Percentiles rank a stretch among this genome's conserved stretches.
phyloP scores from a whole-genome alignment of 2,888 invertebrate genomes.

The Melolontha melolontha region DNA sequence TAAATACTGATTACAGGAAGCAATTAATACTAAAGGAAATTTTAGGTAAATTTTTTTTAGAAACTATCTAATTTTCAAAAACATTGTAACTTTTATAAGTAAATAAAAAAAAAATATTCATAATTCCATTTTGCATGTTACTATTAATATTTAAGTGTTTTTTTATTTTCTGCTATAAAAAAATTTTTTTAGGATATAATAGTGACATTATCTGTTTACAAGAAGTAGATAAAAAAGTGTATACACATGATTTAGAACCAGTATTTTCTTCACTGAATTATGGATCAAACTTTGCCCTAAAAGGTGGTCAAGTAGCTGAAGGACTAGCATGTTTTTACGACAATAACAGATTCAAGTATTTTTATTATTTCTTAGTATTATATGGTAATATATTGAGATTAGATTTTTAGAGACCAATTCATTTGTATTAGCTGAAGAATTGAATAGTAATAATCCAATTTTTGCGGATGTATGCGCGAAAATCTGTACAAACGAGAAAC shows the following conservation, averaged over 20 bases:
- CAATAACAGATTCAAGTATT: conserved; percentile 75
- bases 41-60: conserved; percentile 68
- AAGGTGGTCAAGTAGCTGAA: conserved; percentile 81
- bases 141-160: no score
- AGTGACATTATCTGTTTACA: conserved; percentile 91
- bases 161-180: no score
- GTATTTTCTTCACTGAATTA: conserved; percentile 70
- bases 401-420: conserved; percentile 68
- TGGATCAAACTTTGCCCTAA: conserved; percentile 75
- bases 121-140: no score
- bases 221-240: conserved; percentile 90
- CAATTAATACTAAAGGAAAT: conserved; percentile 87
- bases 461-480: conserved; percentile 73
- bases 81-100: no score
- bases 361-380: conserved; percentile 33
- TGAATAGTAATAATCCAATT: conserved; percentile 66
- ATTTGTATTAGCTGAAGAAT: conserved; percentile 72
- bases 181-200: conserved; percentile 81
- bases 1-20: conserved; percentile 88
- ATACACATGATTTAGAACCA: conserved; percentile 74
- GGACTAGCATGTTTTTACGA: conserved; percentile 86
- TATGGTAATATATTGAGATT: conserved; percentile 33
- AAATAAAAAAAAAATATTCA: no score
- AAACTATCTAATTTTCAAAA: no score
- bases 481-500: conserved; percentile 70